phyloP scores from a whole-genome alignment of 2,888 invertebrate species.

The Spilarctia lutea region DNA sequence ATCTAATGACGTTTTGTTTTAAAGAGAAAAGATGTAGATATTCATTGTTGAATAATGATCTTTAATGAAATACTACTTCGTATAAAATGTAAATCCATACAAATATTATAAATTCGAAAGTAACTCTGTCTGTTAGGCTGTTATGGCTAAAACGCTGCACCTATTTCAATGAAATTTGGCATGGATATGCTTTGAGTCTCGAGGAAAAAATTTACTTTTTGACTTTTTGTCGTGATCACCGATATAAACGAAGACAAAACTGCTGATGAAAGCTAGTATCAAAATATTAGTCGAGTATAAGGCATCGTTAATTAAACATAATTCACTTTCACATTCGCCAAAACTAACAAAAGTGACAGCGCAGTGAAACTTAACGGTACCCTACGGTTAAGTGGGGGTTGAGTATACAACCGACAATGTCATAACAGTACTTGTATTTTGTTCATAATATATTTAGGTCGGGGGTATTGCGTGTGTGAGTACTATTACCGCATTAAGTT shows the following conservation, averaged over 20 bases:
- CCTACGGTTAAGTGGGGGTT: neutral
- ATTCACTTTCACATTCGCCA: neutral
- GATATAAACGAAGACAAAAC: too few relatives aligned
- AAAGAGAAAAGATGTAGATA: neutral
- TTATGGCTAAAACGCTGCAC: too few relatives aligned
- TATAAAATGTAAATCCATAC: neutral
- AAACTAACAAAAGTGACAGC: neutral
- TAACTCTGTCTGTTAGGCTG: too few relatives aligned
- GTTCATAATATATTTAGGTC: slow-evolving; percentile 24
- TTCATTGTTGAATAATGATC: neutral
- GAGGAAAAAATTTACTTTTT: too few relatives aligned
- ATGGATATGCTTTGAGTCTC: too few relatives aligned
- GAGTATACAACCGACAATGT: neutral
- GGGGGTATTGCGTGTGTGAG: slow-evolving; percentile 33
- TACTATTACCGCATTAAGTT: slow-evolving; percentile 37
- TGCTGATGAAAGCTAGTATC: neutral
- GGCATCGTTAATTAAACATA: neutral
- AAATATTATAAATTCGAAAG: too few relatives aligned
- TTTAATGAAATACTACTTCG: neutral
- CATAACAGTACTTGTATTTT: slow-evolving; percentile 15
- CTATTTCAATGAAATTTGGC: too few relatives aligned
- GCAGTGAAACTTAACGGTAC: neutral
- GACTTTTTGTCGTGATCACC: too few relatives aligned
- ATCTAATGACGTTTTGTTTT: neutral
- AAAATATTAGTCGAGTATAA: neutral